Conservation (phyloP, 2,113 vertebrate species). For the Bubo blakistoni region DNA sequence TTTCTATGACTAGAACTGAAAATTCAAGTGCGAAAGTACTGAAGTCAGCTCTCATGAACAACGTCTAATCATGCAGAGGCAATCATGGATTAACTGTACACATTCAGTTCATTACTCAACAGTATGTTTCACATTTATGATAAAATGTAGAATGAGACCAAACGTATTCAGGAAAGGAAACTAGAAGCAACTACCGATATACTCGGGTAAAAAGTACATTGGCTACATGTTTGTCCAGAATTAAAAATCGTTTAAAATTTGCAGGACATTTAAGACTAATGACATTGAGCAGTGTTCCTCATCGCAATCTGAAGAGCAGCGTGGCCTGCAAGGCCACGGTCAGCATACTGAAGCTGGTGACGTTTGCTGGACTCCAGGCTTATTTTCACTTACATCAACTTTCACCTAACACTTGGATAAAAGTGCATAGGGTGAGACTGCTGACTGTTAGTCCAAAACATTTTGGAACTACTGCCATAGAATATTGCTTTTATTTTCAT, state of each 20-base stretch:
- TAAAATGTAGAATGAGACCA: not conserved
- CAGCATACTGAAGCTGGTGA: not conserved
- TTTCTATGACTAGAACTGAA: not conserved
- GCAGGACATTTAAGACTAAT: not conserved
- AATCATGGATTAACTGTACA: not conserved
- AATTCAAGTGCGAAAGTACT: not conserved
- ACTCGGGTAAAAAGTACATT: not conserved
- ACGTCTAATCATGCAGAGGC: not conserved
- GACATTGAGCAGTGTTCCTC: not conserved
- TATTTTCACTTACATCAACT: not conserved
- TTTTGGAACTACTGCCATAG: not conserved
- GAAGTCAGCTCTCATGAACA: not conserved
- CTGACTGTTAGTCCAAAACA: not conserved
- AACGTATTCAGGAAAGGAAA: not conserved
- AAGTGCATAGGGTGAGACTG: rapidly evolving
- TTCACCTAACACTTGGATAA: not conserved
- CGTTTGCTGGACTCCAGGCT: not conserved
- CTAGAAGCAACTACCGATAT: not conserved
- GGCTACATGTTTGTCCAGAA: not conserved
- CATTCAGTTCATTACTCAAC: not conserved
- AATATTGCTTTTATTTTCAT: not conserved
- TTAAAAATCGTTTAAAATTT: not conserved
- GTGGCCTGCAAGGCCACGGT: not conserved
- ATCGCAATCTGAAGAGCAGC: not conserved
- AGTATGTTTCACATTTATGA: not conserved